A percentile compares a stretch with the other conserved stretches of the same genome.
Conservation (phyloP, 2,888 invertebrate species). For the Trissolcus brochymenae region DNA sequence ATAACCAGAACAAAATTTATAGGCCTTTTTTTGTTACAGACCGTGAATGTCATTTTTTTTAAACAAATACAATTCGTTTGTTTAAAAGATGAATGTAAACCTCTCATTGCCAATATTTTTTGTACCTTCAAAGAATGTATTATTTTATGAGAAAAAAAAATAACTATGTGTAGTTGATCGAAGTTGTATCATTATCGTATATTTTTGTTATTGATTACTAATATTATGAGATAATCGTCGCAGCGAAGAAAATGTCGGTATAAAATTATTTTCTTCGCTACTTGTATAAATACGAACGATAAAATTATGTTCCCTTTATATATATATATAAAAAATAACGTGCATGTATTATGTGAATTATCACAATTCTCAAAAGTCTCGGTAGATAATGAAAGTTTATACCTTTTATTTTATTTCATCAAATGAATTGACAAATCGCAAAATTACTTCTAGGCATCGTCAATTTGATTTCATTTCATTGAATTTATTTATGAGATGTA, state of each 20-base stretch:
- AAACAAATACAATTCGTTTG: constrained; percentile 43
- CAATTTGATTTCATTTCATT: constrained; percentile 37
- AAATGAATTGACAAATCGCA: constrained; percentile 18
- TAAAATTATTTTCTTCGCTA: constrained; percentile 54
- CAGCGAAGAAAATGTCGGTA: constrained; percentile 53
- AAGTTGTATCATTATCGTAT: constrained; percentile 58
- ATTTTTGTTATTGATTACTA: constrained; percentile 59
- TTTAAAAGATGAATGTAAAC: constrained; percentile 25
- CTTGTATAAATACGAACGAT: constrained; percentile 55
- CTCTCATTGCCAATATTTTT: constrained; percentile 53
- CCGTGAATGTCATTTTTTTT: constrained; percentile 19
- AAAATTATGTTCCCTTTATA: constrained; percentile 58
- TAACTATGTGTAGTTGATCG: constrained; percentile 44
- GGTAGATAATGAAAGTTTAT: constrained; percentile 19
- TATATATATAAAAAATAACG: constrained; percentile 30
- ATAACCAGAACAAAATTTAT: constrained; percentile 45
- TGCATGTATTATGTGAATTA: constrained; percentile 53
- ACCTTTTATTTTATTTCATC: neutral
- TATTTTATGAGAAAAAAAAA: constrained; percentile 36
- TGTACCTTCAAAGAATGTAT: constrained; percentile 46
- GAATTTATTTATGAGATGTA: constrained; percentile 38
- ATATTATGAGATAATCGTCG: constrained; percentile 56
- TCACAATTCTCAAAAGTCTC: constrained; percentile 28
- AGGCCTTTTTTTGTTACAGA: constrained; percentile 53
- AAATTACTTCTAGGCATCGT: constrained; percentile 32